phyloP scores from a whole-genome alignment of 2,888 invertebrate genomes.

The Embidobia sp. region DNA sequence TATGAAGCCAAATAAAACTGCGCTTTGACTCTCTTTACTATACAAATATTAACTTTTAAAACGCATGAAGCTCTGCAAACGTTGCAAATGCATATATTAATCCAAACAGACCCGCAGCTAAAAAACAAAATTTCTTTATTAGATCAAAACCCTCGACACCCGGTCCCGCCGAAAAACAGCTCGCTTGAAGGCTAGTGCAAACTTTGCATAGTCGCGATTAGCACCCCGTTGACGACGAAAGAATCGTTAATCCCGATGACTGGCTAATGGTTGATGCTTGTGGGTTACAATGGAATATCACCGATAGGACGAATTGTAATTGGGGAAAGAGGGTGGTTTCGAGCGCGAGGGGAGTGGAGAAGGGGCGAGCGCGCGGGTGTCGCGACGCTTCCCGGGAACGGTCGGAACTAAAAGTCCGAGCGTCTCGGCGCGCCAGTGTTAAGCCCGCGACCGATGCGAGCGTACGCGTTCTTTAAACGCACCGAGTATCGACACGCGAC shows the following conservation, averaged over 20 bases:
- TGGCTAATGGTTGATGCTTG: conserved; percentile 62
- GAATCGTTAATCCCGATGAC: conserved; percentile 60
- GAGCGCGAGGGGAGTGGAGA: conserved; percentile 45
- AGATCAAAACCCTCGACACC: no score
- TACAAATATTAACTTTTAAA: no score
- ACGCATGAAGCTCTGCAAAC: no score
- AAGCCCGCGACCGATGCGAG: conserved; percentile 80
- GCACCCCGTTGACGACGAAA: conserved; percentile 47
- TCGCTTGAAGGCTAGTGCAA: no score
- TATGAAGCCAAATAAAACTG: no score
- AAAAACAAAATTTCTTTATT: no score
- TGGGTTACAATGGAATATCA: conserved; percentile 65
- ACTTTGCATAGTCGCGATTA: conserved; percentile 35
- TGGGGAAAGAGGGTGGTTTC: conserved; percentile 48
- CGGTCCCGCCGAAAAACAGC: no score
- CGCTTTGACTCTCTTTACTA: no score
- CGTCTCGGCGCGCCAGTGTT: conserved; percentile 77
- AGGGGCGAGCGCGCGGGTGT: conserved; percentile 70
- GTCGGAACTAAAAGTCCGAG: conserved; percentile 78
- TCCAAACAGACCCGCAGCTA: no score
- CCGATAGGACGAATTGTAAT: conserved; percentile 61
- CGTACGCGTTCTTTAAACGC: conserved; percentile 76
- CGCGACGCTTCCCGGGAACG: conserved; percentile 80
- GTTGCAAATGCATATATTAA: no score
- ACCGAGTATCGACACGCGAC: conserved; percentile 54